A percentile compares a stretch with the other conserved stretches of the same genome.
These are phyloP conservation scores for Halichoerus grypus DNA, from an alignment of 2,113 vertebrate species.

Conservation along the genomic window DNA sequence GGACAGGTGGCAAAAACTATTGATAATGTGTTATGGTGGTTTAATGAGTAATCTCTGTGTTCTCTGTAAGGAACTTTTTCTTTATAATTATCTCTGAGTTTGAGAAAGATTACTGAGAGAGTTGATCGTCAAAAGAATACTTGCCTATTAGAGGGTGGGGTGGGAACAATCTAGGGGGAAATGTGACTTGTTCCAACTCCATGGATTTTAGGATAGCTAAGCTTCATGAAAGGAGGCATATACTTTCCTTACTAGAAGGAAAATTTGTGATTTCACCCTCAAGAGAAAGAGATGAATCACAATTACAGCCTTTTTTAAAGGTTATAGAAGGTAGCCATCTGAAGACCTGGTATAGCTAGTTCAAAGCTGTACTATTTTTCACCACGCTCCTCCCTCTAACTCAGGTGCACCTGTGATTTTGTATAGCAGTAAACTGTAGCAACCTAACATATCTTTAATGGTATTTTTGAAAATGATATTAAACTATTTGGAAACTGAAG, in stretches of 20 bases:
- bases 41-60: slow-evolving; percentile 63
- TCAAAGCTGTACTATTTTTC: neutral
- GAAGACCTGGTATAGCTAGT: neutral
- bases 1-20: slow-evolving; percentile 7
- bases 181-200: neutral
- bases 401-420: neutral
- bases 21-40: slow-evolving; percentile 15
- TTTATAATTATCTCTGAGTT: slow-evolving; percentile 31
- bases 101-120: slow-evolving; percentile 46
- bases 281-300: neutral
- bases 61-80: slow-evolving; percentile 21
- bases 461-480: slow-evolving; percentile 32
- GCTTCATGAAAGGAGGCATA: neutral
- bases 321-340: neutral
- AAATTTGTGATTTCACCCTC: neutral
- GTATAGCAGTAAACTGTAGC: neutral
- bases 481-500: neutral
- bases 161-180: slow-evolving; percentile 18
- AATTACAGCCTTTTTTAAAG: neutral
- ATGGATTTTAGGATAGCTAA: neutral
- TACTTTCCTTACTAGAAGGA: neutral
- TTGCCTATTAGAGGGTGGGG: neutral
- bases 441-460: neutral
- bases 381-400: neutral
- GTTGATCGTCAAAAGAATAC: slow-evolving; percentile 34